Base-by-base conservation (phyloP, 2,113 vertebrate genomes). In the Echinops telfairi region DNA sequence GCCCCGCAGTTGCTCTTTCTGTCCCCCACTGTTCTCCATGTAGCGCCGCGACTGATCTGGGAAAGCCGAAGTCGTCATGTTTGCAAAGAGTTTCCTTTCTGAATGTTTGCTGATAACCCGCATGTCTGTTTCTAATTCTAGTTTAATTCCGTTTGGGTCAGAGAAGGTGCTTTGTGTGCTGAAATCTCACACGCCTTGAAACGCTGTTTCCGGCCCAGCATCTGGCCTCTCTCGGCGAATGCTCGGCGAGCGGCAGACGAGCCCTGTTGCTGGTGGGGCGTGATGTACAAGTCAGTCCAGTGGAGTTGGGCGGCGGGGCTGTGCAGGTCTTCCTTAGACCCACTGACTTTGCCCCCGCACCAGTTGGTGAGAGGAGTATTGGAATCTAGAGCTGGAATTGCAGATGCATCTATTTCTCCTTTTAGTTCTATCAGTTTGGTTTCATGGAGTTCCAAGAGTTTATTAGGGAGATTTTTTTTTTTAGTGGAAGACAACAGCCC, bases 61-160 rank as follows among this genome's bases (percentile, higher is more conserved):
- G 53, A 31, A 38, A 86, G 33, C 10, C 36, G 27, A 47, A 62
- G 40, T 25, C 20, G 1, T 9, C 9, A 58, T 71, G 3, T 81
- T 82, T 73, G 57, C 66, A 36, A 53, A 88, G 16, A 70, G 20
- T 71, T 86, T 77, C 31, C 25, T 87, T 88, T 94, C 31, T 40
- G 75, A 16, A 47, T 90, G 29, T 43, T 90, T 66, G 82, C 53
- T 10, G 33, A 31, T 68, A 62, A 58, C 78, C 29, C n/a, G 68
- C 27, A 3, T 68, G 73, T 80, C 53, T 88, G 62, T 70, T 62
- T 40, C 36, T 82, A 11, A 36, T 83, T 92, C 83, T 86, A 60
- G 10, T 86, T 86, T 47, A 64, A 47, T 33, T 93, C 19, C 36
- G 1, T 90, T 88, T 31, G 27, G 23, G 15, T 86, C n/a, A 83